These are phyloP conservation scores for Synanthedon tipuliformis DNA, from an alignment of 2,888 invertebrate species.

Conservation along the genomic window DNA sequence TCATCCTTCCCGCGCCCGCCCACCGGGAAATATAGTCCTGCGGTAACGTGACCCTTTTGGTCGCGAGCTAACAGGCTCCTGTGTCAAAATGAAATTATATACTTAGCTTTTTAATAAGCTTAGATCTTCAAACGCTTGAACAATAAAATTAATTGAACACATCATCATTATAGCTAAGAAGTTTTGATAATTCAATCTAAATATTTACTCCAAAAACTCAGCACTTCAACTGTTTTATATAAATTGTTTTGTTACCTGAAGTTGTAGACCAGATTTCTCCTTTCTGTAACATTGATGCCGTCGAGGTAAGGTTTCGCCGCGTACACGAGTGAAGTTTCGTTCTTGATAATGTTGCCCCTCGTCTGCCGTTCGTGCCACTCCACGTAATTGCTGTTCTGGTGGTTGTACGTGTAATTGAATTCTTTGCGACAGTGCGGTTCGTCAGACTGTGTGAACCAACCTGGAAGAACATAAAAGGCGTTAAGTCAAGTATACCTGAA, in stretches of 20 bases:
- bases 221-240: no score
- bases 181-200: no score
- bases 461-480: conserved; percentile 31
- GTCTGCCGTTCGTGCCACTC: conserved; percentile 88
- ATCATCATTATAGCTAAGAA: no score
- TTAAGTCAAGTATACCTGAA: no score
- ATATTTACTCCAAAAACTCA: no score
- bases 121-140: no score
- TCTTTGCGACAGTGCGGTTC: conserved; percentile 82
- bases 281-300: conserved; percentile 87
- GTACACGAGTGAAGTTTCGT: conserved; percentile 80
- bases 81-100: conserved; percentile 3
- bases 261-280: conserved; percentile 89
- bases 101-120: no score
- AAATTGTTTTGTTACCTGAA: conserved; percentile 58
- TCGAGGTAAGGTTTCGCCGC: conserved; percentile 82
- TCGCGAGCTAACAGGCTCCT: conserved; percentile 84
- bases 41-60: conserved; percentile 83
- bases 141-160: no score
- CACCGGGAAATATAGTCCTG: conserved; percentile 88
- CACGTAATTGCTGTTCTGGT: conserved; percentile 78
- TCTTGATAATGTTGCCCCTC: conserved; percentile 67
- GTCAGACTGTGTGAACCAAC: conserved; percentile 87
- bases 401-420: conserved; percentile 82
- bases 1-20: conserved; percentile 64